Conservation (phyloP, 2,797 vertebrate species). For the Scleropages formosus region DNA sequence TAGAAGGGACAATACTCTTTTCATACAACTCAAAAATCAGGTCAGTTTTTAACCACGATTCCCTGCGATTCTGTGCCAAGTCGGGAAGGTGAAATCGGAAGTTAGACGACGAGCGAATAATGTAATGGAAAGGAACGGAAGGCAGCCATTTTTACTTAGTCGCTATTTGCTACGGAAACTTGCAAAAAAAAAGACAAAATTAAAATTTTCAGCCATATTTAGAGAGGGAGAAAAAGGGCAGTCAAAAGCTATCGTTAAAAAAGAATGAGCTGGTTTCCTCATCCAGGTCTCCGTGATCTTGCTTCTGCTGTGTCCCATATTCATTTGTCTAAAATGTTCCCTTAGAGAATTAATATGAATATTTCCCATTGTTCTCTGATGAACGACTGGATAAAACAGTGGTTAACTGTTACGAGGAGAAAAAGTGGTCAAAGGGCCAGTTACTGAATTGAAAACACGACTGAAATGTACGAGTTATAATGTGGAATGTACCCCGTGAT, state of each 20-base stretch:
- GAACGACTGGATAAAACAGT: slow-evolving; percentile 24
- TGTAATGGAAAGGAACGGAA: neutral
- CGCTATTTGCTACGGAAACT: neutral
- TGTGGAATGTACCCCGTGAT: too few species aligned
- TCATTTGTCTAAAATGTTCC: neutral
- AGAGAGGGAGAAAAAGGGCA: neutral
- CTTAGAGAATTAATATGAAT: neutral
- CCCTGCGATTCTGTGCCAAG: neutral
- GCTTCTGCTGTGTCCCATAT: slow-evolving; percentile 12
- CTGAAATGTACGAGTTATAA: too few species aligned
- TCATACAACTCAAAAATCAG: slow-evolving; percentile 17
- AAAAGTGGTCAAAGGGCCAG: slow-evolving; percentile 11
- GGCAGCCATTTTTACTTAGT: slow-evolving; percentile 6
- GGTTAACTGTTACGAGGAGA: neutral
- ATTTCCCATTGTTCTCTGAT: slow-evolving; percentile 18
- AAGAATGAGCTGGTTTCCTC: neutral
- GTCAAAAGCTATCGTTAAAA: slow-evolving; percentile 4
- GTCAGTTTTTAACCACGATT: neutral
- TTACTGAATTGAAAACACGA: slow-evolving; percentile 6
- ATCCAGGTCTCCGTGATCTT: slow-evolving; percentile 5
- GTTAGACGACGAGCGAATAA: neutral
- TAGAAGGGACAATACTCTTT: slow-evolving; percentile 1
- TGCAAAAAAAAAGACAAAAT: slow-evolving; percentile 21
- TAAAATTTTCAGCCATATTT: slow-evolving; percentile 30
- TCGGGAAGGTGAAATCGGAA: neutral